Conservation (phyloP, 1,140 invertebrate genomes). For the Drosophila pallidifrons region DNA sequence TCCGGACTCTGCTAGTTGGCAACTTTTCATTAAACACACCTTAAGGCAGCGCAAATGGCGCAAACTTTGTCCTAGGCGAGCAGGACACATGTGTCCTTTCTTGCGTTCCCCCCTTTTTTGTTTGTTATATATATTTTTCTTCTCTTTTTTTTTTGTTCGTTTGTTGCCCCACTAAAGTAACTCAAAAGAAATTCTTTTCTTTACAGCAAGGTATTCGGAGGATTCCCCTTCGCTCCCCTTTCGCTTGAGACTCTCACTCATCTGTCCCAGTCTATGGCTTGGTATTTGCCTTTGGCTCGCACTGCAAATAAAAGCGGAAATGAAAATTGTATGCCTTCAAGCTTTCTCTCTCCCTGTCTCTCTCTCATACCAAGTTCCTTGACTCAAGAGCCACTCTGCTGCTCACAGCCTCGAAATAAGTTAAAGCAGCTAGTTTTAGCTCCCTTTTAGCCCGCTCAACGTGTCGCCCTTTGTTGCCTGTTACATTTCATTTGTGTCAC, state of each 20-base stretch:
- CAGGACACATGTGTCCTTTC: slow-evolving; percentile 57
- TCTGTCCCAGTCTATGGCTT: not conserved
- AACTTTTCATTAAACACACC: slow-evolving; percentile 73
- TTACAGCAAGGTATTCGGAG: slow-evolving; percentile 48
- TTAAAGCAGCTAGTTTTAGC: slow-evolving; percentile 46
- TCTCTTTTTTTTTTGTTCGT: not conserved
- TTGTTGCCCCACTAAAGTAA: slow-evolving; percentile 50
- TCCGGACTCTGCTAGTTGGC: slow-evolving; percentile 26
- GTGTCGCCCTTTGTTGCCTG: slow-evolving; percentile 56
- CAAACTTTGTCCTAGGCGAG: slow-evolving; percentile 56
- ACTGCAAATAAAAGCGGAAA: slow-evolving; percentile 69
- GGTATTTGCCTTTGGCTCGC: slow-evolving; percentile 50
- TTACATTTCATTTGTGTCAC: slow-evolving; percentile 67
- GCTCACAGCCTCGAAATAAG: slow-evolving; percentile 45
- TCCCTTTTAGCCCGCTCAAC: not conserved
- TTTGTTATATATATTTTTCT: slow-evolving; percentile 4
- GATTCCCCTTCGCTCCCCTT: not conserved
- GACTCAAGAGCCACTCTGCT: slow-evolving; percentile 21
- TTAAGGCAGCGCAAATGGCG: slow-evolving; percentile 66
- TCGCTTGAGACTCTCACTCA: not conserved
- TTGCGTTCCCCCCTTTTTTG: slow-evolving; percentile 6
- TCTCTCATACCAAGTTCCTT: slow-evolving; percentile 20
- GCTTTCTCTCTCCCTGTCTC: not conserved
- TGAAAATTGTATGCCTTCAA: slow-evolving; percentile 64
- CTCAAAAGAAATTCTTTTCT: slow-evolving; percentile 70